Base-by-base conservation (phyloP, 2,797 vertebrate species). In the Chelon labrosus region DNA sequence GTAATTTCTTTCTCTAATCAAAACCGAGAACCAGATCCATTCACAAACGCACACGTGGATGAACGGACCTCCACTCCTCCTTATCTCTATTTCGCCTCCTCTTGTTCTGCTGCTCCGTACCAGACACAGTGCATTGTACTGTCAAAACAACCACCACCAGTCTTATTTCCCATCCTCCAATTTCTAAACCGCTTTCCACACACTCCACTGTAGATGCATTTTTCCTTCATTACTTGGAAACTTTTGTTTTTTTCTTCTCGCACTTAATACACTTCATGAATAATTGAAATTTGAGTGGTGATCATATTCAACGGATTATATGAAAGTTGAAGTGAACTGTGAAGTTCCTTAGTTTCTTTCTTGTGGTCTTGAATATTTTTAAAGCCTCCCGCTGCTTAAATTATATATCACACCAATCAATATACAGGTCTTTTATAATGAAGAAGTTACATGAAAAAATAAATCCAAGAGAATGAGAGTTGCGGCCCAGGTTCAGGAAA, bases 1-100 rank as follows among this genome's bases (percentile, higher is more conserved):
- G 41, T 64, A 39, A 22, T 69, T 58, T 73, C 70, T 37, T 55
- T 4, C 64, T 75, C 53, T 61, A 41, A 73, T 77, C 62, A 58
- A 58, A 81, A 72, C 49, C 35, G 53, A 22, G 53, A 46, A 42
- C 1, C 8, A 0, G 37, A 62, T 59, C 60, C 19, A 10, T 47
- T 64, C 55, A 49, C 7, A 70, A 39, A 35, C 12, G 50, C 31
- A 56, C 58, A 71, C 50, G 20, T 58, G 51, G 16, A 16, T 41
- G n/a, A 41, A 37, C 39, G 39, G 4, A 68, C 4, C 22, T 67
- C 51, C 5, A 46, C 9, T 14, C 47, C n/a, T 2, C 2, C 1
- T 2, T 4, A 14, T 17, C 49, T 50, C 25, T 1, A 42, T 73
- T 39, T 47, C 35, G 41, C 27, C 0, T 37, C 31, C 19, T 11